Percentiles rank a stretch among this genome's conserved stretches.
Conservation (phyloP, 92 coral and sea anemone genomes). For the Parazoanthus atlanticus region DNA sequence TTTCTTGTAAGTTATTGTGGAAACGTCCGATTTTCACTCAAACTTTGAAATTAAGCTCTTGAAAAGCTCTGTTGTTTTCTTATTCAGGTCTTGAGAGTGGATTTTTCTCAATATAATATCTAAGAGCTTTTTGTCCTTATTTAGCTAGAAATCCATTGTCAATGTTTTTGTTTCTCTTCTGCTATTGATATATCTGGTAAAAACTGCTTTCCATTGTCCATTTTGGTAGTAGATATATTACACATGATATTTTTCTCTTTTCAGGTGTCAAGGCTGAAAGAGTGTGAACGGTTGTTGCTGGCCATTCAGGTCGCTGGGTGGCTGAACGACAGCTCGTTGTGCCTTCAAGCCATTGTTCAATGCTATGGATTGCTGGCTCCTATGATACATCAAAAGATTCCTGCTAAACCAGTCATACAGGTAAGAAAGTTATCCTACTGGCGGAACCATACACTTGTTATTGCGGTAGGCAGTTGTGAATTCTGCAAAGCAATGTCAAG, state of each 20-base stretch:
- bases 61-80: too few relatives aligned
- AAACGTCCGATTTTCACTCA: background rate
- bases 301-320: conserved; percentile 92
- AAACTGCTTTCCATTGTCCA: background rate
- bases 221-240: background rate
- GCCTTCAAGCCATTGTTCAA: conserved; percentile 89
- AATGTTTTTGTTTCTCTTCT: background rate
- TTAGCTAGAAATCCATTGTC: too few relatives aligned
- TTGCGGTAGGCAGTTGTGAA: too few relatives aligned
- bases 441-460: background rate
- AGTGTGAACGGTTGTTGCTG: conserved; percentile 85
- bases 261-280: conserved; percentile 82
- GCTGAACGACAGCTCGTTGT: conserved; percentile 87
- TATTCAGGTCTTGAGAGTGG: too few relatives aligned
- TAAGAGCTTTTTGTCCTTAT: too few relatives aligned
- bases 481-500: too few relatives aligned
- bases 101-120: too few relatives aligned
- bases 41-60: too few relatives aligned
- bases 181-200: background rate
- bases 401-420: conserved; percentile 93
- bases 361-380: conserved; percentile 95
- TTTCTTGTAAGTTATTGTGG: background rate
- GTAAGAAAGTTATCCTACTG: conserved; percentile 20
- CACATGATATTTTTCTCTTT: background rate
- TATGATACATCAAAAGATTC: conserved; percentile 84